Evolutionary conservation across 2,888 invertebrate genomes (phyloP).

Genomic region (Serripes groenlandicus): DNA sequence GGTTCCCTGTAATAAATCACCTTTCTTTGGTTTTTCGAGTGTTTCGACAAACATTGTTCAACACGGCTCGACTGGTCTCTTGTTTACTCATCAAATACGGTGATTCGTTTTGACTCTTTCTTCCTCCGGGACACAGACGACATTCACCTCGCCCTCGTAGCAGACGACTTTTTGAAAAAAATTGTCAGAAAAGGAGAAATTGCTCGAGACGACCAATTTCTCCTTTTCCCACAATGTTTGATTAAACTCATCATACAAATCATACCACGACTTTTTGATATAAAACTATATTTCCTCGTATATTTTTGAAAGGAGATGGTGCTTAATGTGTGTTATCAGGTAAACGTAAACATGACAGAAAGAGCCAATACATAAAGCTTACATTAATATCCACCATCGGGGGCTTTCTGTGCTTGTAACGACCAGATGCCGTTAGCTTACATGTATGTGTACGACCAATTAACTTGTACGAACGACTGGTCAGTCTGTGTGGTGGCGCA

Average conservation of each 20-base stretch:
- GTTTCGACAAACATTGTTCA: constrained; percentile 48
- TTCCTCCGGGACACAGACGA: constrained; percentile 35
- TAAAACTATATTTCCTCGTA: too few relatives aligned
- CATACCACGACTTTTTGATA: background rate
- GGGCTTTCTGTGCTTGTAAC: too few relatives aligned
- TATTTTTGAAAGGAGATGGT: too few relatives aligned
- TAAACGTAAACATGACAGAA: too few relatives aligned
- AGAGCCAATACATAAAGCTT: too few relatives aligned
- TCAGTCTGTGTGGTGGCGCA: too few relatives aligned
- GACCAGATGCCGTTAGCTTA: too few relatives aligned
- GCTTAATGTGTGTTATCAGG: too few relatives aligned
- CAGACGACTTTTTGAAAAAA: background rate
- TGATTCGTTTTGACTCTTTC: constrained; percentile 23
- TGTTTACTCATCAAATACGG: constrained; percentile 52
- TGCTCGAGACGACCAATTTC: background rate
- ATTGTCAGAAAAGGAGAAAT: background rate
- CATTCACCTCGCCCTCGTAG: background rate
- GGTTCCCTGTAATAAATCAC: constrained; percentile 36
- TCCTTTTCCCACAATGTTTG: background rate
- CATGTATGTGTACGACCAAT: too few relatives aligned
- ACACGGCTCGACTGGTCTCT: constrained; percentile 35
- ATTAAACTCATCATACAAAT: background rate
- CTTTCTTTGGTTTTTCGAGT: constrained; percentile 37
- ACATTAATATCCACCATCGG: too few relatives aligned
- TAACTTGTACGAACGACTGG: too few relatives aligned